A percentile compares a stretch with the other conserved stretches of the same genome.
Conservation (phyloP, 2,888 invertebrate genomes). For the Machimus rusticus region DNA sequence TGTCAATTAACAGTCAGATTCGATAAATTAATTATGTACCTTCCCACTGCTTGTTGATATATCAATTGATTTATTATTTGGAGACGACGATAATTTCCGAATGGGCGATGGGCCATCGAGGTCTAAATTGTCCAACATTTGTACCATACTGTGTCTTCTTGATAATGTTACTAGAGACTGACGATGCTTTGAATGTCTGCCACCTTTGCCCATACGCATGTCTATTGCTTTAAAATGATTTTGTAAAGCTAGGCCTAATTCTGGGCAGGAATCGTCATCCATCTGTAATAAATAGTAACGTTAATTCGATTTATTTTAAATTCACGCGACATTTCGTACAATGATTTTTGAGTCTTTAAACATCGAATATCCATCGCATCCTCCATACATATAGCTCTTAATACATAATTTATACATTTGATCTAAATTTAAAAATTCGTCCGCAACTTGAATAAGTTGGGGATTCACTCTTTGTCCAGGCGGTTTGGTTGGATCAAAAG, state of each 20-base stretch:
- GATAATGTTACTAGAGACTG: slow-evolving; percentile 86
- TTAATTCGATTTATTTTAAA: neutral
- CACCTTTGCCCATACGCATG: slow-evolving; percentile 73
- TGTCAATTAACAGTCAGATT: neutral
- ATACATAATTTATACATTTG: slow-evolving; percentile 80
- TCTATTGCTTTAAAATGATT: slow-evolving; percentile 90
- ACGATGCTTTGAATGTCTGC: slow-evolving; percentile 78
- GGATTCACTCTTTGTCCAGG: slow-evolving; percentile 75
- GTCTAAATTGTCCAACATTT: slow-evolving; percentile 75
- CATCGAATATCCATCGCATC: slow-evolving; percentile 87
- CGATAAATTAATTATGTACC: slow-evolving; percentile 50
- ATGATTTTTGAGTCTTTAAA: slow-evolving; percentile 76
- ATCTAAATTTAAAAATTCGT: slow-evolving; percentile 77
- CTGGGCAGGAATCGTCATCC: slow-evolving; percentile 85
- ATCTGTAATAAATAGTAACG: slow-evolving; percentile 65
- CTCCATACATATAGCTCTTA: slow-evolving; percentile 80
- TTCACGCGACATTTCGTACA: slow-evolving; percentile 65
- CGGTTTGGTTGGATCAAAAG: slow-evolving; percentile 75
- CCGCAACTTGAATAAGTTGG: slow-evolving; percentile 81
- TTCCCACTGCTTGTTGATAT: slow-evolving; percentile 58
- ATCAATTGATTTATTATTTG: slow-evolving; percentile 58
- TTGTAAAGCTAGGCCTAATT: slow-evolving; percentile 82
- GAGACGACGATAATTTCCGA: slow-evolving; percentile 60
- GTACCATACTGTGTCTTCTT: slow-evolving; percentile 79
- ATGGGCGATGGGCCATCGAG: slow-evolving; percentile 77